Conservation (phyloP, 2,888 invertebrate genomes). For the Phymatocera aterrima region DNA sequence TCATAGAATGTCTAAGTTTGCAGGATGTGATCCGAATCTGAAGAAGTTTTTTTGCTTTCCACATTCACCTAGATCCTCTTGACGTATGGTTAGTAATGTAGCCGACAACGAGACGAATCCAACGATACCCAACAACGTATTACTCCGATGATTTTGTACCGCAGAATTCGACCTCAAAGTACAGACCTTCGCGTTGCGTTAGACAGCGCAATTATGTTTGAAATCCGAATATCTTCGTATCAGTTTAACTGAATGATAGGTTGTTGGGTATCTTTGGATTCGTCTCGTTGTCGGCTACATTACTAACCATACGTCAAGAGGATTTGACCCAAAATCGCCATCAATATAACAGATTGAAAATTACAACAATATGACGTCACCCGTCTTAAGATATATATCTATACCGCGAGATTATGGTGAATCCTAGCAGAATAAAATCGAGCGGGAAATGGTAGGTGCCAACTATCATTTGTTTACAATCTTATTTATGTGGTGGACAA, state of each 20-base stretch:
- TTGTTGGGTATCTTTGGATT: conserved; percentile 18
- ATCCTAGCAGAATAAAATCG: too few species aligned
- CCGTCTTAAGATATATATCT: too few species aligned
- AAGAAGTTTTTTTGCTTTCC: background rate
- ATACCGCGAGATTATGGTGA: too few species aligned
- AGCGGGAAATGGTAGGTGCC: too few species aligned
- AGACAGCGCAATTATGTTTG: background rate
- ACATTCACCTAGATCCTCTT: background rate
- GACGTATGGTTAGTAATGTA: background rate
- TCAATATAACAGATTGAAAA: too few species aligned
- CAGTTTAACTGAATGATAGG: background rate
- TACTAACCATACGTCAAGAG: background rate
- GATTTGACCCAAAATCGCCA: background rate
- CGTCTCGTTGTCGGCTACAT: background rate
- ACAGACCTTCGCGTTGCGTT: background rate
- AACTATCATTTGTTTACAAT: too few species aligned
- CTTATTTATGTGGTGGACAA: too few species aligned
- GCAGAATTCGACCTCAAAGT: background rate
- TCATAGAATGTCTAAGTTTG: too few species aligned
- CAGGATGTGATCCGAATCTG: background rate
- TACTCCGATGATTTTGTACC: background rate
- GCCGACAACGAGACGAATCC: background rate
- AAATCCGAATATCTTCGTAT: background rate
- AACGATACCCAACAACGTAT: background rate
- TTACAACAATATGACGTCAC: too few species aligned